phyloP scores from a whole-genome alignment of 2,888 invertebrate species.

The Chrysotoxum bicinctum region DNA sequence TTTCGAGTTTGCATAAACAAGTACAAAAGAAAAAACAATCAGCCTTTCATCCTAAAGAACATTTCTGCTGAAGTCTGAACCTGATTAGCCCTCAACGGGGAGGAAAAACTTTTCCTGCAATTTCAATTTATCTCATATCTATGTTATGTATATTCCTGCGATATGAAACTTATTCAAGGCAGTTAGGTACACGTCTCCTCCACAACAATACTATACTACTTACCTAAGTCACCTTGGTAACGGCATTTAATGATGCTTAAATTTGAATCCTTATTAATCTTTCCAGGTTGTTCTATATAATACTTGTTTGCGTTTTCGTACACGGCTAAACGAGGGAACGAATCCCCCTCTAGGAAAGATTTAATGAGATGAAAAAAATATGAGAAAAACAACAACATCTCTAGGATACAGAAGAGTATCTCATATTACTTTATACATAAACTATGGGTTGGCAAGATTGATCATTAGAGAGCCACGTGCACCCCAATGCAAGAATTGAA shows the following conservation, averaged over 20 bases:
- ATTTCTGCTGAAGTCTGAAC: neutral
- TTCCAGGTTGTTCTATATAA: neutral
- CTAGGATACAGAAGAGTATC: slow-evolving; percentile 30
- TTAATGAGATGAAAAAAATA: slow-evolving; percentile 19
- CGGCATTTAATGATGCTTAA: slow-evolving; percentile 64
- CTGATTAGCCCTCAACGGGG: slow-evolving; percentile 42
- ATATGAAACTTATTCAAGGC: slow-evolving; percentile 8
- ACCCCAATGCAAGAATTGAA: slow-evolving; percentile 11
- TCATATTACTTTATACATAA: slow-evolving; percentile 24
- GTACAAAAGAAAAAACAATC: neutral
- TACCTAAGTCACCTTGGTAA: slow-evolving; percentile 48
- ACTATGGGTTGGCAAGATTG: slow-evolving; percentile 4
- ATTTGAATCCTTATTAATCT: slow-evolving; percentile 63
- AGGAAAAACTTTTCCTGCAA: slow-evolving; percentile 45
- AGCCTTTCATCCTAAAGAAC: neutral
- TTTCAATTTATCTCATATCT: slow-evolving; percentile 24
- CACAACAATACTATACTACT: slow-evolving; percentile 10
- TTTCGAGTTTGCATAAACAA: slow-evolving; percentile 12
- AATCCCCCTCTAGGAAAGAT: neutral
- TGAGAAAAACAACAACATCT: slow-evolving; percentile 37
- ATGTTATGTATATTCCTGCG: neutral
- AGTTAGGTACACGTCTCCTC: slow-evolving; percentile 1
- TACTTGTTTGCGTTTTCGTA: too few species aligned
- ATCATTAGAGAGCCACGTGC: slow-evolving; percentile 55
- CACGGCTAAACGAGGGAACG: neutral